Evolutionary conservation across 2,797 vertebrate species (phyloP).

Genomic region (Phaenicophaeus curvirostris): DNA sequence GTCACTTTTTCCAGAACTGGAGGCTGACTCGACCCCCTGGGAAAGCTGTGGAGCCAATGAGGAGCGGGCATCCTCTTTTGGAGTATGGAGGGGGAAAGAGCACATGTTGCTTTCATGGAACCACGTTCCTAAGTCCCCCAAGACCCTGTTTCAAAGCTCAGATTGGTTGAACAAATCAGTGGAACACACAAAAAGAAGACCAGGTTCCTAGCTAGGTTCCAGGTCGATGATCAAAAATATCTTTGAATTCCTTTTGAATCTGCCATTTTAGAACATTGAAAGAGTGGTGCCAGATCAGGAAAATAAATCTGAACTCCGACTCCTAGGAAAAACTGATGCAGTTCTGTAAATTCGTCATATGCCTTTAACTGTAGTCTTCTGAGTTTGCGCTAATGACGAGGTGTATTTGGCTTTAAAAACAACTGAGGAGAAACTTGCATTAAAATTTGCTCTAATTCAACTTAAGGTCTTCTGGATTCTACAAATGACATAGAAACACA

Average conservation of each 20-base stretch:
- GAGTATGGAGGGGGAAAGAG: not conserved
- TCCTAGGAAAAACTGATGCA: not conserved
- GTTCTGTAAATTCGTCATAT: not conserved
- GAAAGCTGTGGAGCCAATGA: not conserved
- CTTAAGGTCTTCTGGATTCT: not conserved
- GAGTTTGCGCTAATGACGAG: not conserved
- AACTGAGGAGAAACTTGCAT: not conserved
- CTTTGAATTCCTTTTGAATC: not conserved
- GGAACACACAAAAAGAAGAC: not conserved
- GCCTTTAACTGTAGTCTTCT: not conserved
- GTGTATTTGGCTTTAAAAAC: not conserved
- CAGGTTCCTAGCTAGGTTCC: not conserved
- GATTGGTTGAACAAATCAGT: not conserved
- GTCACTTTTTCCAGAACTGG: not conserved
- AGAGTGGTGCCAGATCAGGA: not conserved
- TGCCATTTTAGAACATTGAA: not conserved
- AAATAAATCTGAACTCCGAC: not conserved
- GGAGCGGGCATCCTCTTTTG: rapidly evolving
- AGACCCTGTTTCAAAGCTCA: no score
- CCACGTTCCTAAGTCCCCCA: not conserved
- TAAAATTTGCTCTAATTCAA: not conserved
- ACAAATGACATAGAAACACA: not conserved
- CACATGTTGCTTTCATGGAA: not conserved
- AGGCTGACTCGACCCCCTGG: not conserved
- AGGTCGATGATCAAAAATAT: not conserved